Evolutionary conservation across 1,140 invertebrate genomes (phyloP).

Genomic region (Teleogryllus occipitalis): DNA sequence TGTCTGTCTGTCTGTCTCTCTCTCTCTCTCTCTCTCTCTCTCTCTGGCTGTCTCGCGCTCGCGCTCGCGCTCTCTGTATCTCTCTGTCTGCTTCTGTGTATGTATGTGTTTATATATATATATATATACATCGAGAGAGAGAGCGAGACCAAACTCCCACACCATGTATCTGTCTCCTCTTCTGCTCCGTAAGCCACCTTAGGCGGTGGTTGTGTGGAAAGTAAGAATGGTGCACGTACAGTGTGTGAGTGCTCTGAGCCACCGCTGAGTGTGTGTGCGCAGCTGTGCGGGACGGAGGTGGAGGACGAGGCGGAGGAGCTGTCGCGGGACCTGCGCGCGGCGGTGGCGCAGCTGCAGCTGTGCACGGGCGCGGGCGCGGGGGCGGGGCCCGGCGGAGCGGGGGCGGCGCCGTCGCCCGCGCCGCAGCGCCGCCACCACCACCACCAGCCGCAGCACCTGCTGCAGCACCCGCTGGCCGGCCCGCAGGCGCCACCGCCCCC

Average conservation of each 20-base stretch:
- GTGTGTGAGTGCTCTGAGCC: no score
- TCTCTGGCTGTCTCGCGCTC: background rate
- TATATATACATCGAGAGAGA: no score
- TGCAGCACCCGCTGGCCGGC: no score
- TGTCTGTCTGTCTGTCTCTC: background rate
- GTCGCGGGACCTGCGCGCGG: conserved; percentile 39
- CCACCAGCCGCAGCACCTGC: no score
- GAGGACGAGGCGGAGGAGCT: conserved; percentile 22
- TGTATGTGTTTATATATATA: no score
- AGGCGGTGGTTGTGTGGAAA: no score
- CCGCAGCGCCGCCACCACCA: background rate
- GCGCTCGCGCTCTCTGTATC: background rate
- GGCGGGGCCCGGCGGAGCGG: conserved; percentile 21
- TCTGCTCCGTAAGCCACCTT: no score
- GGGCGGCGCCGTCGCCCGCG: background rate
- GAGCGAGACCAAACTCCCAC: no score
- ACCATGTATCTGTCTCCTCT: no score
- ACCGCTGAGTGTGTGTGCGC: background rate
- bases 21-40: background rate
- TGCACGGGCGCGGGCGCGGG: conserved; percentile 34
- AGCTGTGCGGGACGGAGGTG: background rate
- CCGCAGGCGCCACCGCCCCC: no score
- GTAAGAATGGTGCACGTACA: no score
- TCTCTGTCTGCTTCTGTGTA: background rate
- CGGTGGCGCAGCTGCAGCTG: conserved; percentile 36